A percentile compares a stretch with the other conserved stretches of the same genome.
Evolutionary conservation across 2,888 invertebrate species (phyloP).

Genomic region (Agapetus fuscipes): DNA sequence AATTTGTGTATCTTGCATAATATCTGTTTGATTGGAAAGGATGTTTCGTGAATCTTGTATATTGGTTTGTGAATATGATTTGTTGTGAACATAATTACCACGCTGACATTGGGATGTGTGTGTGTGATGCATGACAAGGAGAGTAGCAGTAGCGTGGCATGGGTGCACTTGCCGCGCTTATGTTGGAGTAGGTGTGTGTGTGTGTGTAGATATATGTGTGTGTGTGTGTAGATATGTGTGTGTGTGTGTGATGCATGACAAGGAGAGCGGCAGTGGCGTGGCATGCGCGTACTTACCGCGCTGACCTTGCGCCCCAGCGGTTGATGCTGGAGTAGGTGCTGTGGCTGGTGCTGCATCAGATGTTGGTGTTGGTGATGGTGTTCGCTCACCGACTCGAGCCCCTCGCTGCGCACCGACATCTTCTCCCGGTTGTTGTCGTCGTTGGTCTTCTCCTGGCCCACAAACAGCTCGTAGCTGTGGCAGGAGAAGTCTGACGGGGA

Average conservation of each 20-base stretch:
- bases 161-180: no score
- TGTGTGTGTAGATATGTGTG: constrained; percentile 10
- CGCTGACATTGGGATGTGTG: no score
- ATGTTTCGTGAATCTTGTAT: no score
- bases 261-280: constrained; percentile 14
- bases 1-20: no score
- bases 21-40: no score
- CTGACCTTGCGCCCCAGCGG: constrained; percentile 78
- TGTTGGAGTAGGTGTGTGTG: no score
- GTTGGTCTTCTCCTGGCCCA: constrained; percentile 79
- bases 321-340: constrained; percentile 25
- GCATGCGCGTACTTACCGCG: constrained; percentile 64
- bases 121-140: constrained; percentile 12
- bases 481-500: constrained; percentile 88
- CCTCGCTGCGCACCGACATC: constrained; percentile 84
- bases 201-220: constrained; percentile 8
- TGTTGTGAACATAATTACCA: no score
- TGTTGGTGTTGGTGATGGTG: constrained; percentile 39
- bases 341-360: constrained; percentile 23
- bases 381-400: constrained; percentile 81
- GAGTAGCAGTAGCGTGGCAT: constrained; percentile 15
- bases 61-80: no score
- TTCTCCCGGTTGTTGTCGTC: constrained; percentile 85
- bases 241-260: constrained; percentile 12
- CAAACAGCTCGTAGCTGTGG: constrained; percentile 86